These are phyloP conservation scores for Florisuga fusca DNA, from an alignment of 2,797 vertebrate species.

Conservation along the genomic window DNA sequence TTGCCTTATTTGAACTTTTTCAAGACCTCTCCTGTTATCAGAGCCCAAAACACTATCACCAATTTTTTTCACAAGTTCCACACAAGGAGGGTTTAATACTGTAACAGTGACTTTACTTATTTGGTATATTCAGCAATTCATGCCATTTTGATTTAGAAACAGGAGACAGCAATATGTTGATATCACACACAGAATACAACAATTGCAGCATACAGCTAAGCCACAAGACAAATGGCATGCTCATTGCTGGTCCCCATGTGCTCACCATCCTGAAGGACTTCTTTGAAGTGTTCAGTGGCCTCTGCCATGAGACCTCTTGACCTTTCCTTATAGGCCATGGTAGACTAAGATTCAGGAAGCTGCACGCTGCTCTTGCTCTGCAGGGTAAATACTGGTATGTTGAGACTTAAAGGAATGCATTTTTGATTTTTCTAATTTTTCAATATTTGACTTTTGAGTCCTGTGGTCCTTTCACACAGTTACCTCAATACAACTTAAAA, in stretches of 20 bases:
- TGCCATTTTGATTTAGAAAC: neutral
- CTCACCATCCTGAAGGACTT: neutral
- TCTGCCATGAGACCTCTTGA: neutral
- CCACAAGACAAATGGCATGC: neutral
- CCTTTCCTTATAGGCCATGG: neutral
- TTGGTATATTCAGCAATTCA: neutral
- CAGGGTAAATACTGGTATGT: neutral
- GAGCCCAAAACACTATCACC: neutral
- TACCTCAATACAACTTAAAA: neutral
- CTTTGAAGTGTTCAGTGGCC: neutral
- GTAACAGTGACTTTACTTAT: neutral
- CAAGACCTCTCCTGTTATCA: neutral
- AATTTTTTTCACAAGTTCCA: neutral
- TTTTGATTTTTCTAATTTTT: neutral
- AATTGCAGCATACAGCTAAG: neutral
- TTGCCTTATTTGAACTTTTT: neutral
- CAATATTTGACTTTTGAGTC: neutral
- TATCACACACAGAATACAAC: neutral
- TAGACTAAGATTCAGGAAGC: neutral
- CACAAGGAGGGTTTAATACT: neutral
- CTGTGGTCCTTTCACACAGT: neutral
- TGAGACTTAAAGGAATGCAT: neutral
- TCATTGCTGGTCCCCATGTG: neutral
- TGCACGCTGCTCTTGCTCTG: neutral
- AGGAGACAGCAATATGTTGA: neutral